Evolutionary conservation across 1,140 invertebrate genomes (phyloP), one percentile per base, ranked within the genome.

Genomic region (Rhopalosiphum padi): DNA sequence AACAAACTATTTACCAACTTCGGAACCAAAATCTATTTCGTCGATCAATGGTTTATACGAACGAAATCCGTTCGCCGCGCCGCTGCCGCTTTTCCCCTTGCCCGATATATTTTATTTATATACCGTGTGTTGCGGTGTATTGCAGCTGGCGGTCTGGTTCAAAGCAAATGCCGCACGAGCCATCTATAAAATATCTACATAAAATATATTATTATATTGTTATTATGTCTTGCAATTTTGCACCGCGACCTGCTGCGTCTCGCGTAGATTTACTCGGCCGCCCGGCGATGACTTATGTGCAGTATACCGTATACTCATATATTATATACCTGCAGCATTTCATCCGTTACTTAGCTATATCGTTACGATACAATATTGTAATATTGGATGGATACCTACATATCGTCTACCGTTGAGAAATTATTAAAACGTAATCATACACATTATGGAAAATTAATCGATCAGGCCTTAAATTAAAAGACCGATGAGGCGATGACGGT

Each of bases 201-300:
- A 77, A 77, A n/a, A 77, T 77, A 77, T 77, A n/a, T 77, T 77
- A 77, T 77, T n/a, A n/a, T 77, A n/a, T n/a, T 77, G 30, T 77
- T 77, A 77, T 77, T 77, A 77, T 77, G 15, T 77, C 15, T 77
- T 77, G 15, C 60, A 77, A 77, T 77, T 77, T n/a, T 35, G 5
- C n/a, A 77, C 60, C 60, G 60, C 60, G 30, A n/a, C 60, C 60
- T 15, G 60, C 60, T 68, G 60, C 30, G 60, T 35, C 30, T 30
- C 30, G 30, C 30, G 60, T 68, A 68, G 15, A 30, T n/a, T 15
- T 68, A n/a, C 60, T 77, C 30, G 15, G 30, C n/a, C n/a, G n/a
- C n/a, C 60, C 30, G 11, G 18, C 15, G 60, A 77, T 77, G 30
- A 77, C 60, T 77, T 77, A n/a, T n/a, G 60, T 77, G 60, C 60